Evolutionary conservation across 2,113 vertebrate species (phyloP).

Genomic region (Phalacrocorax aristotelis): DNA sequence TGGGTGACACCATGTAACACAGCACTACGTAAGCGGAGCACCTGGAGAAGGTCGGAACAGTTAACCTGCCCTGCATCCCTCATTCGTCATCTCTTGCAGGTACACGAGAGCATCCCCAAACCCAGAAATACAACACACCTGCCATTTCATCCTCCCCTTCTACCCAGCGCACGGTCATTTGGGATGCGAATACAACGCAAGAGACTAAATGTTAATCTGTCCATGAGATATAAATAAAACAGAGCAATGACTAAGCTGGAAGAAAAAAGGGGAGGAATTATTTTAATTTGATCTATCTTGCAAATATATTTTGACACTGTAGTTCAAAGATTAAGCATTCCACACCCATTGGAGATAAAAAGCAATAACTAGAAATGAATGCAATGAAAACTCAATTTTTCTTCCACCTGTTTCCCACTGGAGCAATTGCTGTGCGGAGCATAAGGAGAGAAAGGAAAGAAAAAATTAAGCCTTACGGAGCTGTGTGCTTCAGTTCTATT

Average conservation of each 20-base stretch:
- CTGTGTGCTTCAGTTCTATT: neutral
- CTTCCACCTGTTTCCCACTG: conserved; percentile 3
- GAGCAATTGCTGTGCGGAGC: neutral
- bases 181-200: neutral
- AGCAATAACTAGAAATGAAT: neutral
- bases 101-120: neutral
- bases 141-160: neutral
- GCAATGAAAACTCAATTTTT: conserved; percentile 4
- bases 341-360: neutral
- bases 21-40: accelerated
- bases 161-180: accelerated
- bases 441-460: neutral
- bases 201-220: neutral
- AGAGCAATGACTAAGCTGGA: neutral
- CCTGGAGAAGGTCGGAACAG: accelerated
- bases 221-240: neutral
- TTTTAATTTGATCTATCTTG: neutral
- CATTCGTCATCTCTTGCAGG: neutral
- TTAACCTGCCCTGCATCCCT: accelerated
- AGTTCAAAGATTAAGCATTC: conserved; percentile 11
- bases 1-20: accelerated
- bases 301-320: neutral
- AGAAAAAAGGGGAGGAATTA: neutral
- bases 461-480: neutral
- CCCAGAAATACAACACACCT: neutral